Evolutionary conservation across 2,113 vertebrate species (phyloP), one percentile per base, ranked within the genome.

Genomic region (Hydrolagus affinis): DNA sequence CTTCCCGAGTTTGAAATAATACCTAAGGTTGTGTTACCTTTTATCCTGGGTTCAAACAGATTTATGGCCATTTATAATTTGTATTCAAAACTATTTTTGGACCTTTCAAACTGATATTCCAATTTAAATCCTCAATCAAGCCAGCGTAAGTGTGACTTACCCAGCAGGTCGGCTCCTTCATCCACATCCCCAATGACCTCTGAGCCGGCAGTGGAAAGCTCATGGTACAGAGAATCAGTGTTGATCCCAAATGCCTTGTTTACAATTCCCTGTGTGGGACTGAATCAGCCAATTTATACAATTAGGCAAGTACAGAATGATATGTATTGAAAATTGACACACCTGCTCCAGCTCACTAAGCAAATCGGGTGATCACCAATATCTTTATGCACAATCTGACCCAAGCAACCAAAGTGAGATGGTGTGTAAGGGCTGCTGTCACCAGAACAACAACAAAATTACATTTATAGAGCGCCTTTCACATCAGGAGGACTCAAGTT

Each of bases 241-340:
- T 99, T 99, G 94, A 99, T 99, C 89, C 98, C 98, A 1, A 99
- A 99, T 0, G 98, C 97, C 90, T 98, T 98, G 88, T 99, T 99
- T 88, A 99, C 96, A 2, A 99, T 99, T 21, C 98, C 98, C 87
- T 98, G 97, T 7, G 97, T 98, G 0, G 98, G 98, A 90, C 97
- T 99, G 92, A 72, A 74, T 72, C n/a, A 68, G 19, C 76, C 59
- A 75, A 78, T 73, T 70, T 69, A 78, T 44, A 76, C 60, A 30
- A 23, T 83, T 23, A 30, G 59, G 19, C 66, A 66, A 83, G 78
- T 32, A 11, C 25, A 68, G 9, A 32, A 32, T 83, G 62, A 83
- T n/a, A 64, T 59, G 14, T 28, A 21, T 28, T 23, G 19, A 60
- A 66, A 60, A 30, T 8, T 75, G 19, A 83, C 15, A 83, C 32